Evolutionary conservation across 2,797 vertebrate species (phyloP), one percentile per base, ranked within the genome.

Genomic region (Rachycentron canadum): DNA sequence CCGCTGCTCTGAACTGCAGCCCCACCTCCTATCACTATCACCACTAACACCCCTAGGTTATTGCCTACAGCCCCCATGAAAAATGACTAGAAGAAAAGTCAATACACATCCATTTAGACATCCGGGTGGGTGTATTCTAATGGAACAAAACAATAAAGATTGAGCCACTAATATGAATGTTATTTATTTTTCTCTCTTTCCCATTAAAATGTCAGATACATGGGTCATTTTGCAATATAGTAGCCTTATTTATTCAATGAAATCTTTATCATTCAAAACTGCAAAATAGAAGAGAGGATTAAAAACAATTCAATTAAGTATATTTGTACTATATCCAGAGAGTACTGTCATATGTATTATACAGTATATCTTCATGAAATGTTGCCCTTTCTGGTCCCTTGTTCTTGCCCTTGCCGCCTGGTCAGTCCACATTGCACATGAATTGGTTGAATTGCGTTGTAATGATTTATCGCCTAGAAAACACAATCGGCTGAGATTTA

Each of bases 61-160:
- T 50, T 57, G 36, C 59, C 19, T 60, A 14, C 2, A 50, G 25
- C 23, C 53, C 10, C 34, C 1, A 7, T 75, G 41, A 83, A 62
- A 66, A 49, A 69, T 62, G 30, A 73, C 25, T 17, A 30, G 4
- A 25, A 25, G 25, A n/a, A 68, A 76, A 76, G 66, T 69, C 63
- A 56, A 65, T 75, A 34, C 14, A 49, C 13, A 30, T 50, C 21
- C 30, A 66, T 73, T 66, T 11, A 53, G 23, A 45, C 55, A 77
- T 17, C 0, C 0, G 10, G 17, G 23, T 53, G 12, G 36, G 2
- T 63, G 7, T 47, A 40, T 56, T 61, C 41, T 43, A 59, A 66
- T 52, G 13, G 43, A 65, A 19, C n/a, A 69, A 11, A 65, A 7
- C 9, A 47, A 36, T 34, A 68, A 63, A 23, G 3, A 49, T 17